These are phyloP conservation scores for Odontomyia ornata DNA, from an alignment of 2,888 invertebrate species.

Conservation along the genomic window DNA sequence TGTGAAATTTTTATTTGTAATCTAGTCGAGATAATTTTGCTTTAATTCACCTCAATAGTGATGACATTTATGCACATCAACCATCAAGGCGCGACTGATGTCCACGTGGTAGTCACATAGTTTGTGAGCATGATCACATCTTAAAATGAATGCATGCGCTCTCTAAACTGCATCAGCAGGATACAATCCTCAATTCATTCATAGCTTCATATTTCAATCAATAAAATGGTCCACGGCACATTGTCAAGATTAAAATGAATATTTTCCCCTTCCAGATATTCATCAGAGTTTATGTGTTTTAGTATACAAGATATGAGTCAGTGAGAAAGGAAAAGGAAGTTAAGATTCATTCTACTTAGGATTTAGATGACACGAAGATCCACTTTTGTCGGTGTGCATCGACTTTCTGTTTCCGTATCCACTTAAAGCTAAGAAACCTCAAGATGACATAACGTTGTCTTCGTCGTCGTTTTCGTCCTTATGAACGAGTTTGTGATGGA, in stretches of 20 bases:
- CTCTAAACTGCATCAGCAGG: background rate
- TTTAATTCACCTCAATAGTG: too few species aligned
- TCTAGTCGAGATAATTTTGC: too few species aligned
- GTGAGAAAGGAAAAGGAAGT: slow-evolving; percentile 27
- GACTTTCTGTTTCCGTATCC: slow-evolving; percentile 31
- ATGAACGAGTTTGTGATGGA: background rate
- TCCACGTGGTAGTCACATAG: slow-evolving; percentile 24
- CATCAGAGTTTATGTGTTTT: background rate
- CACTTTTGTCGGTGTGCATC: slow-evolving; percentile 35
- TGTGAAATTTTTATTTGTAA: too few species aligned
- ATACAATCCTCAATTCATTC: background rate
- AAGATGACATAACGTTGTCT: slow-evolving; percentile 25
- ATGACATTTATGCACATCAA: too few species aligned
- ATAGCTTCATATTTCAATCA: background rate
- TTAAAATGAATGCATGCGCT: background rate
- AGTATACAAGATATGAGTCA: background rate
- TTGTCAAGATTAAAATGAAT: background rate
- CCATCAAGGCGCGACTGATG: slow-evolving; percentile 3
- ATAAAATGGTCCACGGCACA: slow-evolving; percentile 22
- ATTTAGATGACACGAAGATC: slow-evolving; percentile 37
- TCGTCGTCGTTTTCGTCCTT: slow-evolving; percentile 16
- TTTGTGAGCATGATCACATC: background rate
- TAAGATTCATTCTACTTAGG: slow-evolving; percentile 29
- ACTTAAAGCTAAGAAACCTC: slow-evolving; percentile 21
- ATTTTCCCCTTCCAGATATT: too few species aligned